Percentiles rank a stretch among this genome's conserved stretches.
These are phyloP conservation scores for Neolamprologus cancellatus DNA, from an alignment of 2,113 vertebrate species.

Conservation along the genomic window DNA sequence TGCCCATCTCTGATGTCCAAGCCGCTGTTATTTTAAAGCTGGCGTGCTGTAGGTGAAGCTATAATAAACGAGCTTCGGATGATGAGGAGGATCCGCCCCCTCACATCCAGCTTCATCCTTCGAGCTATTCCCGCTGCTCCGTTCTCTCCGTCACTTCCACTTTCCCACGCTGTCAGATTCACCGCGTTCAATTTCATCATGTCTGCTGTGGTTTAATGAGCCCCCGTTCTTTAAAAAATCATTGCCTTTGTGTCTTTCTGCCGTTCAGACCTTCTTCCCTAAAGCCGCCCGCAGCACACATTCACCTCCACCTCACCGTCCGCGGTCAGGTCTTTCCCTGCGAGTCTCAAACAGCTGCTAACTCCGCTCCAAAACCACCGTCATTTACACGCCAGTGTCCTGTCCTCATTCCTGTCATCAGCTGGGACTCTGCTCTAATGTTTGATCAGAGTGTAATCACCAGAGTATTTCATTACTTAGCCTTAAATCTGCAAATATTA, in stretches of 20 bases:
- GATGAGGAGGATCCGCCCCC: no score
- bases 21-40: background rate
- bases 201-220: background rate
- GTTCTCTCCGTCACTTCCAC: background rate
- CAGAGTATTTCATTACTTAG: background rate
- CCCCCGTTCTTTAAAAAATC: background rate
- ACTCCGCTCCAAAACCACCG: background rate
- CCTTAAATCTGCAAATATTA: background rate
- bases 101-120: background rate
- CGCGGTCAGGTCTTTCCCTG: background rate
- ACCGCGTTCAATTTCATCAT: background rate
- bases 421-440: background rate
- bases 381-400: background rate
- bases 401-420: background rate
- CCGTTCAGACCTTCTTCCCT: background rate
- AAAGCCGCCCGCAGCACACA: background rate
- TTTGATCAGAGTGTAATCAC: background rate
- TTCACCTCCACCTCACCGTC: background rate
- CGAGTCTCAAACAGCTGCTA: background rate
- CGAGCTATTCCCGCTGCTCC: background rate
- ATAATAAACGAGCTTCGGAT: background rate
- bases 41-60: background rate
- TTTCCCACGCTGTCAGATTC: background rate
- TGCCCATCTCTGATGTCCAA: fast-evolving
- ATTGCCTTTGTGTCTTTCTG: background rate